Evolutionary conservation across 2,113 vertebrate genomes (phyloP).

Genomic region (Neolamprologus hecqui): DNA sequence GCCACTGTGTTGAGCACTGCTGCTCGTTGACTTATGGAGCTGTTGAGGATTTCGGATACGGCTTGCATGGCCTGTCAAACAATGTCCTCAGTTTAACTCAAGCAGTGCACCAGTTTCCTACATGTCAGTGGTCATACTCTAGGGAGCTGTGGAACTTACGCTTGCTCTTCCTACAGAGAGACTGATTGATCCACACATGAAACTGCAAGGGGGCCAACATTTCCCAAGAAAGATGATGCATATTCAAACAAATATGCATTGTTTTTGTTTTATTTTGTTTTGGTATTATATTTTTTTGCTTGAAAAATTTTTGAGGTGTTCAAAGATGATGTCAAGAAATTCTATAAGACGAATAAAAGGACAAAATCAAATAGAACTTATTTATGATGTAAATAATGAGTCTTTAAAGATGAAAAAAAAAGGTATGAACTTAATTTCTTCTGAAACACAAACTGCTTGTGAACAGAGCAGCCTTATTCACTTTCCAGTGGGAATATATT

Average conservation of each 20-base stretch:
- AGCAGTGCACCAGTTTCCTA: conserved; percentile 1
- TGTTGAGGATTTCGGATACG: conserved; percentile 1
- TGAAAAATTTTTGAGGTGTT: conserved; percentile 29
- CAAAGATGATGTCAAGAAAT: conserved; percentile 67
- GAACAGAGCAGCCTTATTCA: conserved; percentile 67
- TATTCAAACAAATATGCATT: neutral
- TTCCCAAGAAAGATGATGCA: neutral
- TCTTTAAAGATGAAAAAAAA: conserved; percentile 54
- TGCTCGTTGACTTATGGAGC: conserved; percentile 2
- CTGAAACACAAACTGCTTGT: conserved; percentile 59
- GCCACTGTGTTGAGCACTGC: neutral
- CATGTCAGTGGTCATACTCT: neutral
- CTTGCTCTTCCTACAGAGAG: neutral
- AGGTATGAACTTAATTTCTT: conserved; percentile 65
- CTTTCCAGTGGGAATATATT: conserved; percentile 44
- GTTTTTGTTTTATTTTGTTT: neutral
- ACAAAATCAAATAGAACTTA: conserved; percentile 63
- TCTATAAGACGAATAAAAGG: conserved; percentile 54
- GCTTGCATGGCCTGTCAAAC: conserved; percentile 21
- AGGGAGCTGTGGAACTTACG: neutral
- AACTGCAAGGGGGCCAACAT: conserved; percentile 20
- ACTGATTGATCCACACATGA: neutral
- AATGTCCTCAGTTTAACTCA: conserved; percentile 2
- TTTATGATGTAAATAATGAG: conserved; percentile 76
- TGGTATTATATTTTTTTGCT: conserved; percentile 3